Base-by-base conservation (phyloP, 2,113 vertebrate genomes). In the Takifugu flavidus region DNA sequence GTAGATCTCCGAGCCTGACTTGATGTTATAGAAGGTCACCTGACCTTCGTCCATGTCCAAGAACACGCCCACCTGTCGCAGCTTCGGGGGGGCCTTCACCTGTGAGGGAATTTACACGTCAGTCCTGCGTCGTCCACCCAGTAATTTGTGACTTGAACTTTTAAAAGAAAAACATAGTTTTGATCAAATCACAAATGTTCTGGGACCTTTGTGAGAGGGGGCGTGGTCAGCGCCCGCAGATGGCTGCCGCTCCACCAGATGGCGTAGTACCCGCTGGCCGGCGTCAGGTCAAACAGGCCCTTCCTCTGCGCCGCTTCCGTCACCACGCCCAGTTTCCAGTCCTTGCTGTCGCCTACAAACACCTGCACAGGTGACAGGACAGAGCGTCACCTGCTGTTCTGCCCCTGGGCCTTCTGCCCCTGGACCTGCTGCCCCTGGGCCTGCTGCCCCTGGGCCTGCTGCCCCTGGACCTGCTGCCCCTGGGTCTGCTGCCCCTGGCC, bases 261-360 rank as follows among this genome's bases (percentile, higher is more conserved):
- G 54, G 80, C 78, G 54, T 82, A 90, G 87, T 91, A 92, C 1
- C 90, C 89, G 0, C 65, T 82, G 1, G 70, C 5, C 0, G 90
- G 91, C 6, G 79, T 86, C 90, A 92, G 91, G 67, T 91, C 90
- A 1, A 92, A 91, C 65, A 91, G 77, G 11, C 91, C 91, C 13
- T 92, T 92, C 79, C 86, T 89, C 74, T 87, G 84, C 0, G 89
- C 89, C 0, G 88, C 85, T 56, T 89, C 87, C 0, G 53, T 55
- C 26, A 88, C 80, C 53, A 89, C 87, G 0, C 91, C 91, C 84
- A 92, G 49, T 53, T 91, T 91, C 91, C 91, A 92, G 78, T 91
- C 89, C 54, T 86, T 87, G 27, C 65, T 90, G 7, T 90, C 87
- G 0, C 86, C 86, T 0, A 92, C 90, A 4, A 45, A 81, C 53